Percentiles rank a stretch among this genome's conserved stretches.
Conservation (phyloP, 2,888 invertebrate genomes). For the Brachyopa scutellaris region DNA sequence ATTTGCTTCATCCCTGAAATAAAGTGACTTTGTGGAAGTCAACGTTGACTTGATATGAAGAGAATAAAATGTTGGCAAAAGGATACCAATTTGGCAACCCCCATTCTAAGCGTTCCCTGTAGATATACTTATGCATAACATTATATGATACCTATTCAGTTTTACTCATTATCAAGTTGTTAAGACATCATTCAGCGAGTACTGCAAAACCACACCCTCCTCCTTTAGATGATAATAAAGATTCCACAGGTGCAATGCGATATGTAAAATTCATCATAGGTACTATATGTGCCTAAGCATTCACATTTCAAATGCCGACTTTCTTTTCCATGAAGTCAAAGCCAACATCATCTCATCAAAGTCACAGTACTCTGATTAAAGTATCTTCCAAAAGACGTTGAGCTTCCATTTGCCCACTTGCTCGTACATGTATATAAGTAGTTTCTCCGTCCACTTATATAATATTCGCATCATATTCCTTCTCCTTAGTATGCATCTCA, state of each 20-base stretch:
- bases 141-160: too few species aligned
- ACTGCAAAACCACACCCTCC: conserved; percentile 13
- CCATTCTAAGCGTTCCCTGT: too few species aligned
- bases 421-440: not conserved
- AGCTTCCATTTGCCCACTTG: conserved; percentile 6
- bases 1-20: too few species aligned
- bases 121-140: too few species aligned
- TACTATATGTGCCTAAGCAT: too few species aligned
- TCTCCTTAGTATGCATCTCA: conserved; percentile 65
- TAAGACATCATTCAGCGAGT: not conserved
- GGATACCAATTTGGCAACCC: too few species aligned
- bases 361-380: not conserved
- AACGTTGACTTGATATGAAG: too few species aligned
- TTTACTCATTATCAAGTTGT: too few species aligned
- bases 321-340: conserved; percentile 24
- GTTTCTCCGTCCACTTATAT: conserved; percentile 56
- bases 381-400: conserved; percentile 24
- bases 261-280: conserved; percentile 11
- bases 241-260: not conserved
- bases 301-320: conserved; percentile 44
- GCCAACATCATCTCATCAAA: conserved; percentile 8
- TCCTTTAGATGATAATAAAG: not conserved
- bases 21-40: too few species aligned
- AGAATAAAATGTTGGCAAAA: too few species aligned
- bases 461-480: conserved; percentile 62